Base-by-base conservation (phyloP, 2,797 vertebrate genomes). In the Acanthurus tractus region DNA sequence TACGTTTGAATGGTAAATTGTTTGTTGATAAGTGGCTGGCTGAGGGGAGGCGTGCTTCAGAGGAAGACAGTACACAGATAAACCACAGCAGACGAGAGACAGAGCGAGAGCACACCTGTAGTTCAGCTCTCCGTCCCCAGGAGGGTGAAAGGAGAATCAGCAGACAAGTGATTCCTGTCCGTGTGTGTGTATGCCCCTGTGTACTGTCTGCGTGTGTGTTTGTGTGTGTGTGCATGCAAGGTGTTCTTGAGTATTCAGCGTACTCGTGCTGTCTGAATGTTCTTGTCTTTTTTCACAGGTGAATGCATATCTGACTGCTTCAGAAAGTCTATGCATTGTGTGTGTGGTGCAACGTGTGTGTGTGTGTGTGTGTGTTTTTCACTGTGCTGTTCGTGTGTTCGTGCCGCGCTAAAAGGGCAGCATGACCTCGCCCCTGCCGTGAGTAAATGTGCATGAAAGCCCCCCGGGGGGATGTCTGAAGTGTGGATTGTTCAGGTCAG, bases 381-480 rank as follows among this genome's bases (percentile, higher is more conserved):
- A 34, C 64, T 46, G 62, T 65, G 61, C 79, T 52, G 76, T 64
- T 71, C 49, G 83, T 88, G 86, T 86, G 78, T 83, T 66, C 67
- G 79, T 23, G 49, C 71, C 59, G 79, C 63, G 68, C 89, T 91
- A 91, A 92, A 91, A 90, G 89, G 89, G 81, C 90, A 87, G 79
- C 63, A 10, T 81, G 89, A 93, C 90, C 90, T 89, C 78, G 50
- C 89, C 81, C 75, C 78, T 63, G 80, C 70, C 72, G 76, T 87
- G 86, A 78, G 88, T 90, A 90, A 91, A 89, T 84, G 88, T 86
- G 81, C 90, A 76, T 92, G 88, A 92, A 90, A 80, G 83, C 79
- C 56, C 88, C 89, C 86, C 10, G 15, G 90, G 88, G 89, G 87
- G 79, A 34, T 15, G 4, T 81, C 70, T 85, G 78, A 79, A 85